Evolutionary conservation across 2,888 invertebrate species (phyloP).

Genomic region (Peribatodes rhomboidaria): DNA sequence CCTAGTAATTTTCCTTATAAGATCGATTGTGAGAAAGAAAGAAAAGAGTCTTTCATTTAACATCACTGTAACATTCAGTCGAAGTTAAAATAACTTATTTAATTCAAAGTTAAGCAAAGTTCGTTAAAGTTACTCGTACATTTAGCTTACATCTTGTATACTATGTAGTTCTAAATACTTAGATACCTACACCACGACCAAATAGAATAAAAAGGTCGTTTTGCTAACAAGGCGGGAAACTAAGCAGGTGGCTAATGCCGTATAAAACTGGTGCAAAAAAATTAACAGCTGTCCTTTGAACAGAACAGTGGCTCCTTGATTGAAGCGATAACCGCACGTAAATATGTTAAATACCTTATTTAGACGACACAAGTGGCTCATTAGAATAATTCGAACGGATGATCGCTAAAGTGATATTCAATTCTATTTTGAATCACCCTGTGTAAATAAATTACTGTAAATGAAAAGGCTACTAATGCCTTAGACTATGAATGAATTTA

Average conservation of each 20-base stretch:
- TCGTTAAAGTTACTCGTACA: too few relatives aligned
- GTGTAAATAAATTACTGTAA: not conserved
- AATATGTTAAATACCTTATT: constrained; percentile 31
- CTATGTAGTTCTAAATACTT: too few relatives aligned
- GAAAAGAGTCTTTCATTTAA: too few relatives aligned
- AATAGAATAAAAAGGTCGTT: constrained; percentile 6
- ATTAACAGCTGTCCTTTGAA: constrained; percentile 21
- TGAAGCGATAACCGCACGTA: constrained; percentile 16
- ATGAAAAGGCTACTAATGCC: too few relatives aligned
- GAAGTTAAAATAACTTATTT: too few relatives aligned
- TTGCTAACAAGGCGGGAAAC: constrained; percentile 14
- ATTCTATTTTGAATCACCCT: constrained; percentile 10
- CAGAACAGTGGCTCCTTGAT: constrained; percentile 25
- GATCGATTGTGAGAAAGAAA: too few relatives aligned
- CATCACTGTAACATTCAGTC: too few relatives aligned
- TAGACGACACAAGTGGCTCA: constrained; percentile 28
- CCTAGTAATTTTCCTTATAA: too few relatives aligned
- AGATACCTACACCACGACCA: not conserved
- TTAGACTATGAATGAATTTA: too few relatives aligned
- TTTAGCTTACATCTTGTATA: too few relatives aligned
- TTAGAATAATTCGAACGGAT: constrained; percentile 17
- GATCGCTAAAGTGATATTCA: constrained; percentile 1
- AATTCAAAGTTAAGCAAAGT: too few relatives aligned
- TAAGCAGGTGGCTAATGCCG: constrained; percentile 30
- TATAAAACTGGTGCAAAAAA: constrained; percentile 23